Evolutionary conservation across 2,888 invertebrate species (phyloP).

Genomic region (Buathra laborator): DNA sequence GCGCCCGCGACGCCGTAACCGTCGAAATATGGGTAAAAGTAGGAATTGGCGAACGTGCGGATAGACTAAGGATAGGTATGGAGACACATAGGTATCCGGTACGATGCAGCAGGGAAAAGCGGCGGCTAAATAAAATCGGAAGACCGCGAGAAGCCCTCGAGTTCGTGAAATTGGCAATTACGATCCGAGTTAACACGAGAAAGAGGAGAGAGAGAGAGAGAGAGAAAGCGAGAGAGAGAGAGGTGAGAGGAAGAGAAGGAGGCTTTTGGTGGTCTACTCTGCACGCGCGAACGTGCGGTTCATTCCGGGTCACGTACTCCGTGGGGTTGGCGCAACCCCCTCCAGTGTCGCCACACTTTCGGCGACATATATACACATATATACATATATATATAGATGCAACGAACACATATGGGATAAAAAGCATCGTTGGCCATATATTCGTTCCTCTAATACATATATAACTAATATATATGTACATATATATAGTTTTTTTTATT

Average conservation of each 20-base stretch:
- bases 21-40: background rate
- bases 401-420: slow-evolving; percentile 3
- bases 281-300: slow-evolving; percentile 48
- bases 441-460: background rate
- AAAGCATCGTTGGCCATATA: slow-evolving; percentile 26
- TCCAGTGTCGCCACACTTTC: slow-evolving; percentile 11
- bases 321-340: slow-evolving; percentile 25
- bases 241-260: background rate
- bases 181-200: slow-evolving; percentile 65
- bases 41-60: slow-evolving; percentile 6
- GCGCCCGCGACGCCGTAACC: background rate
- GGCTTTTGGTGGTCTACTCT: slow-evolving; percentile 48
- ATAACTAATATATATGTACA: background rate
- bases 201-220: too few relatives aligned
- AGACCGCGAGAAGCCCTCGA: slow-evolving; percentile 51
- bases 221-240: background rate
- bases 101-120: slow-evolving; percentile 22
- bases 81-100: background rate
- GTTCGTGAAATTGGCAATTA: slow-evolving; percentile 69
- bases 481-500: background rate
- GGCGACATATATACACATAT: background rate
- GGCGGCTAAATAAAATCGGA: slow-evolving; percentile 61
- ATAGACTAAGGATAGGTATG: slow-evolving; percentile 4
- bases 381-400: slow-evolving; percentile 16
- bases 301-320: slow-evolving; percentile 62